phyloP scores from a whole-genome alignment of 23 tunicate genomes.

The Styela clava region DNA sequence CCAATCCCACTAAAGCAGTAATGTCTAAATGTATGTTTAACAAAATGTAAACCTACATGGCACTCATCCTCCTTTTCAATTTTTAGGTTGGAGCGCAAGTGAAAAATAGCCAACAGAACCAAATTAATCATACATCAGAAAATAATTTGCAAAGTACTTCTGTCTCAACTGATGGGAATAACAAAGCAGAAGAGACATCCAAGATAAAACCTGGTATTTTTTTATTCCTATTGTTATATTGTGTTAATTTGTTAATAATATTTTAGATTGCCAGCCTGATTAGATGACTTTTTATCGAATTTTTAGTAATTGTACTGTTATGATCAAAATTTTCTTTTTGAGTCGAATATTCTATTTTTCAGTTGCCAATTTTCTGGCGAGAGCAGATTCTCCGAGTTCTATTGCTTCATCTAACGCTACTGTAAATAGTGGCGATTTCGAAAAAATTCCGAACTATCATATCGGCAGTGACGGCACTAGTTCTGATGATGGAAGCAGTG shows the following conservation, averaged over 20 bases:
- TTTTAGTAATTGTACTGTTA: no score
- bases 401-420: conserved; percentile 51
- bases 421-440: conserved; percentile 45
- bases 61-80: background rate
- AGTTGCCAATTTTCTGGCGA: background rate
- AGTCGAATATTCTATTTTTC: no score
- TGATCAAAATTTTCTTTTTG: no score
- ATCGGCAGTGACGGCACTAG: conserved; percentile 48
- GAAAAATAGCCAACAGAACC: conserved; percentile 28
- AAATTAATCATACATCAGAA: background rate
- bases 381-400: conserved; percentile 27
- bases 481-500: conserved; percentile 46
- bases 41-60: no score
- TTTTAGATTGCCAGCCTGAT: no score
- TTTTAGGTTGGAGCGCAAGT: conserved; percentile 72
- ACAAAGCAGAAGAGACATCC: background rate
- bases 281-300: no score
- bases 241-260: no score
- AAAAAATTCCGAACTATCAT: conserved; percentile 42
- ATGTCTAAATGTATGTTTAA: no score
- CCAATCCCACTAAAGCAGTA: no score
- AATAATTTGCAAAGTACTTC: background rate
- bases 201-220: background rate
- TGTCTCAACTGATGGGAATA: background rate
- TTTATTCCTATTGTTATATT: no score